These are phyloP conservation scores for Conchocele bisecta DNA, from an alignment of 2,888 invertebrate species.

Conservation along the genomic window DNA sequence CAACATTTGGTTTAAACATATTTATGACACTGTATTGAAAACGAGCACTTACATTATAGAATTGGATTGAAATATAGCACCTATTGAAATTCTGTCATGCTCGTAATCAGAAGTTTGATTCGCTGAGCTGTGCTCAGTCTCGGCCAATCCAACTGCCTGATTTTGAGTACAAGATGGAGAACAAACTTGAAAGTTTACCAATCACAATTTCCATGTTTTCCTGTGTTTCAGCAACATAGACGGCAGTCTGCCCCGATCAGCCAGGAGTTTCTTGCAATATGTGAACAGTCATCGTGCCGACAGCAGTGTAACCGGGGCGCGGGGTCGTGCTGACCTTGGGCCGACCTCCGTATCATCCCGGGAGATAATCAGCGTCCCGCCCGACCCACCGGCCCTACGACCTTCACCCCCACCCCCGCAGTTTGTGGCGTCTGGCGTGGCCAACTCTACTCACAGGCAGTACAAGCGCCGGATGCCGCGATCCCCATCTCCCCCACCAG, in stretches of 20 bases:
- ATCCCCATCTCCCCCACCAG: conserved; percentile 78
- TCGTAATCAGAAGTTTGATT: too few relatives aligned
- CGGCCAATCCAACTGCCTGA: too few relatives aligned
- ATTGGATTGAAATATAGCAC: too few relatives aligned
- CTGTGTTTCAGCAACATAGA: conserved; percentile 43
- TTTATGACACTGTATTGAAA: too few relatives aligned
- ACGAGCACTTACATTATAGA: too few relatives aligned
- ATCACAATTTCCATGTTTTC: too few relatives aligned
- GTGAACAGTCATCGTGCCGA: conserved; percentile 27
- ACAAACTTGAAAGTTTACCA: too few relatives aligned
- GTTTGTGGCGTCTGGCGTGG: conserved; percentile 5
- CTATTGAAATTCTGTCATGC: too few relatives aligned
- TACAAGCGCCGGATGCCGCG: conserved; percentile 53
- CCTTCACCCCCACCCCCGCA: conserved; percentile 48
- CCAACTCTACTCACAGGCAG: conserved; percentile 37
- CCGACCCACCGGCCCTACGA: conserved; percentile 53
- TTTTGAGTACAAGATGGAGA: too few relatives aligned
- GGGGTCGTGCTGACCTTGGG: conserved; percentile 5
- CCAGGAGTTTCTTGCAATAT: conserved; percentile 29
- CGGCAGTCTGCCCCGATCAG: conserved; percentile 27
- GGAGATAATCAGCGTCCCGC: conserved; percentile 42
- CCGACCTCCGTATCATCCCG: conserved; percentile 16
- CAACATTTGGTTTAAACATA: too few relatives aligned
- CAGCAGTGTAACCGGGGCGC: conserved; percentile 4
- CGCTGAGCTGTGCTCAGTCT: too few relatives aligned